Evolutionary conservation across 23 tunicate genomes (phyloP), one percentile per base, ranked within the genome.

Genomic region (Ascidia mentula): DNA sequence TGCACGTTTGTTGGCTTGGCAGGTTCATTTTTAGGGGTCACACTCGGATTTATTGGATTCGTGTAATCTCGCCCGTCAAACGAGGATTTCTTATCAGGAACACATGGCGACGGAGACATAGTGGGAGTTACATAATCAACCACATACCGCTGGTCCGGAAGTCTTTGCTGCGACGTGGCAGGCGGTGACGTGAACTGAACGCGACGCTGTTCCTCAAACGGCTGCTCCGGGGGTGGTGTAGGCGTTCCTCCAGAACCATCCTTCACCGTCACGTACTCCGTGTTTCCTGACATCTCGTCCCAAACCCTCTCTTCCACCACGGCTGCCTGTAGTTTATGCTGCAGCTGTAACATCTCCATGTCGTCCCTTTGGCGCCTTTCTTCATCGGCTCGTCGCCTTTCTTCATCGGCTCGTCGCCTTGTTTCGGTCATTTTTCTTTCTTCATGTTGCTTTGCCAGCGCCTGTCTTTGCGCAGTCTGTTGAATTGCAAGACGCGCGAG

Each of bases 71-170:
- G 7, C 65, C 13, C 65, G 13, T 53, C 12, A 53, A 53, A 53
- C 65, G 65, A 53, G 13, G 65, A 53, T 53, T 53, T 53, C 7
- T 5, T 53, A 5, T 53, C 13, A 53, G 65, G 65, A 6, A 9
- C 65, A 53, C 24, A 20, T 53, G 7, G 65, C 65, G 65, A 53
- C 65, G 13, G 12, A 9, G 65, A 53, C 65, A 5, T 5, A 53
- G 65, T 6, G 12, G 65, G 65, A 53, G 65, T 5, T 5, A 53
- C 13, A 53, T 9, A 53, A 9, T 53, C 65, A 53, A 53, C 65
- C 65, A 53, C 65, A 53, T 53, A 53, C 65, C 65, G 65, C 65
- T 53, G 65, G 65, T 53, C 65, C 65, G 65, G 65, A 53, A 9
- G 65, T 26, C 65, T 53, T 53, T 9, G 12, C 65, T 53, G 65